A percentile compares a stretch with the other conserved stretches of the same genome.
phyloP scores from a whole-genome alignment of 64 coral and sea anemone species.

The Actinia tenebrosa region DNA sequence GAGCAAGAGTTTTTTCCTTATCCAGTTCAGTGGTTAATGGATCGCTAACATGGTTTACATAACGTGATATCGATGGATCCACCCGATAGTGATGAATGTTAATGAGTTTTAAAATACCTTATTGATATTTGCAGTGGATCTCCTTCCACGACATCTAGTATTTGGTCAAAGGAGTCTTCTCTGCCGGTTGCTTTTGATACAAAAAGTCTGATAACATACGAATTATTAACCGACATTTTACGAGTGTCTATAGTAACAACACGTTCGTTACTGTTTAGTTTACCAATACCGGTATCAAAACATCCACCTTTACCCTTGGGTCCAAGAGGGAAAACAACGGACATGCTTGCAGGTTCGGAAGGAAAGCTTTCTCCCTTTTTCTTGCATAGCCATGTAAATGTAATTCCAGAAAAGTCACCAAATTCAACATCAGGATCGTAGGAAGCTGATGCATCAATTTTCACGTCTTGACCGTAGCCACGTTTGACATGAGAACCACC shows the following conservation, averaged over 20 bases:
- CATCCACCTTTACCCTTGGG: constrained; percentile 48
- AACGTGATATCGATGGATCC: no score
- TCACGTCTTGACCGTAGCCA: constrained; percentile 28
- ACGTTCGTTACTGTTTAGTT: constrained; percentile 3
- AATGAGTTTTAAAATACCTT: constrained; percentile 30
- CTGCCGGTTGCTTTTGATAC: constrained; percentile 38
- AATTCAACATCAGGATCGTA: constrained; percentile 41
- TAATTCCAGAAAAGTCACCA: constrained; percentile 35
- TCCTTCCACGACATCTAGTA: constrained; percentile 61
- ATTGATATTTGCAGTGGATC: constrained; percentile 62
- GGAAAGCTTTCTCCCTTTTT: constrained; percentile 47
- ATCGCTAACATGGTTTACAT: no score
- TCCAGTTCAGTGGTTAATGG: no score
- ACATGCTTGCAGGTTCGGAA: neutral
- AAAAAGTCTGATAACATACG: constrained; percentile 62
- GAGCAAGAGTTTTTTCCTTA: no score
- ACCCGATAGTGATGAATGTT: neutral
- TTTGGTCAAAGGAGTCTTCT: constrained; percentile 48
- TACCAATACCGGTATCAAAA: constrained; percentile 81
- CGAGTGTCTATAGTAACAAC: constrained; percentile 35
- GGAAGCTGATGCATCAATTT: constrained; percentile 37
- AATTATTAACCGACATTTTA: constrained; percentile 34
- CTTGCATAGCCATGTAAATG: constrained; percentile 77
- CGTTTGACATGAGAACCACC: constrained; percentile 43
- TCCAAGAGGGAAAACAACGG: neutral